Conservation (phyloP, 2,888 invertebrate genomes). For the Apamea anceps region DNA sequence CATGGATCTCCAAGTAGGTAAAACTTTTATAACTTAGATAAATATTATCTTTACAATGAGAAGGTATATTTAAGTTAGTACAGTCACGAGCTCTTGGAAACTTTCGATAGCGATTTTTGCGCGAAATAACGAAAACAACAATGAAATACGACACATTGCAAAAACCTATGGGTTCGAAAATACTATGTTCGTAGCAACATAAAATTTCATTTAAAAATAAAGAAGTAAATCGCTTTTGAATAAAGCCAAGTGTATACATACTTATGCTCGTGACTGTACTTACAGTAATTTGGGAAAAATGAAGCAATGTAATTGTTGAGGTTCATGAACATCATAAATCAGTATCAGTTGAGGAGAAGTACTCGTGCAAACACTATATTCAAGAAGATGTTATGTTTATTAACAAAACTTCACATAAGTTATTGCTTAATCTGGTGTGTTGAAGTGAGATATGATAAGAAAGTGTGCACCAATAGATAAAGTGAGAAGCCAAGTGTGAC, state of each 20-base stretch:
- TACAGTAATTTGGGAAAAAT: too few species aligned
- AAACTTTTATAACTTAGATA: background rate
- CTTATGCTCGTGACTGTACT: too few species aligned
- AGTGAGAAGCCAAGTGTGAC: slow-evolving; percentile 9
- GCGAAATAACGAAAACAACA: too few species aligned
- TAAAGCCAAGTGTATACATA: too few species aligned
- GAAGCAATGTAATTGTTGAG: background rate
- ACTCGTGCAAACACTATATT: background rate
- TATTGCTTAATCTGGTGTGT: slow-evolving; percentile 22
- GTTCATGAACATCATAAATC: background rate
- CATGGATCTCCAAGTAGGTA: background rate
- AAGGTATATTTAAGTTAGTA: background rate
- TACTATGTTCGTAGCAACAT: too few species aligned
- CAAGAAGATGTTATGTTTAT: background rate
- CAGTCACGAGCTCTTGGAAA: background rate
- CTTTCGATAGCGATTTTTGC: too few species aligned
- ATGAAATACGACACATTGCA: too few species aligned
- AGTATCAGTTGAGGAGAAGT: background rate
- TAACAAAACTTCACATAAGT: slow-evolving; percentile 11
- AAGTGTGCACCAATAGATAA: slow-evolving; percentile 41
- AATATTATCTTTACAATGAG: background rate
- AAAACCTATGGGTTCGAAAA: too few species aligned
- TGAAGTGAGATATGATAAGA: slow-evolving; percentile 50
- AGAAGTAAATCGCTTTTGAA: too few species aligned
- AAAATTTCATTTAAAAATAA: too few species aligned